A percentile compares a stretch with the other conserved stretches of the same genome.
Conservation (phyloP, 2,888 invertebrate genomes). For the Meganola albula region DNA sequence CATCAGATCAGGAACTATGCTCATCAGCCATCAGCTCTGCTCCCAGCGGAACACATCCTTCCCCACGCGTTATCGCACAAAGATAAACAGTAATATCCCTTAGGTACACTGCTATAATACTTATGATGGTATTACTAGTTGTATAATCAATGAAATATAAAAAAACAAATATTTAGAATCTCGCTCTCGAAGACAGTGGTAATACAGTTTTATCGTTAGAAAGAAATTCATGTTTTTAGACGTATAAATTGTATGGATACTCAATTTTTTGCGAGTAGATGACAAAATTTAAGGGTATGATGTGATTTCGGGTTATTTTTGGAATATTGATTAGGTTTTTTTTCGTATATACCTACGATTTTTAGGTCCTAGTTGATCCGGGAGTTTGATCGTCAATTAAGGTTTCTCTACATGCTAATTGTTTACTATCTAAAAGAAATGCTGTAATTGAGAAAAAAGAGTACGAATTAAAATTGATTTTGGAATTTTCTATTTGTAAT, state of each 20-base stretch:
- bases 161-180: conserved; percentile 66
- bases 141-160: conserved; percentile 63
- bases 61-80: conserved; percentile 73
- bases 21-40: conserved; percentile 89
- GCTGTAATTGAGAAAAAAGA: conserved; percentile 29
- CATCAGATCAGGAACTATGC: conserved; percentile 98
- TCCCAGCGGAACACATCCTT: conserved; percentile 83
- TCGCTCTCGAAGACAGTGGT: conserved; percentile 70
- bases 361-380: conserved; percentile 20
- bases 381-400: conserved; percentile 32
- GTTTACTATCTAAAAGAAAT: conserved; percentile 13
- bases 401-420: conserved; percentile 3
- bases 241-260: conserved; percentile 62
- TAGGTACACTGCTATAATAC: conserved; percentile 61
- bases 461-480: conserved; percentile 24
- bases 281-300: conserved; percentile 54
- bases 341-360: conserved; percentile 23
- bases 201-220: conserved; percentile 63
- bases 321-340: conserved; percentile 30
- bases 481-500: conserved; percentile 27
- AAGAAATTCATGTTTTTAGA: conserved; percentile 66
- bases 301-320: conserved; percentile 46
- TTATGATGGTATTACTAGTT: conserved; percentile 75
- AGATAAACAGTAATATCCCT: conserved; percentile 68
- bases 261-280: conserved; percentile 65